A percentile compares a stretch with the other conserved stretches of the same genome.
Conservation (phyloP, 2,797 vertebrate genomes). For the Perodicticus potto region DNA sequence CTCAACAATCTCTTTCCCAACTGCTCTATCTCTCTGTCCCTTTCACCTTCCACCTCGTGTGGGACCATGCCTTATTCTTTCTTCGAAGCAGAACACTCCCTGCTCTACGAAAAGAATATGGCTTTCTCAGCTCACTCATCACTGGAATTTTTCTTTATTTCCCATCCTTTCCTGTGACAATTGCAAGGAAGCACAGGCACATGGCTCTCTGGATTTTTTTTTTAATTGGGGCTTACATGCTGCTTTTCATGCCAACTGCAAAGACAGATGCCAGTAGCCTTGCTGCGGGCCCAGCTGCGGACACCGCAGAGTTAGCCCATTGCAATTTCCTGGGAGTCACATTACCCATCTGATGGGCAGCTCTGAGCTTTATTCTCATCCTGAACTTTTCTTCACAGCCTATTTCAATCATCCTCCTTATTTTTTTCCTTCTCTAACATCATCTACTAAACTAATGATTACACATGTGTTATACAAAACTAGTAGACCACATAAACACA, state of each 20-base stretch:
- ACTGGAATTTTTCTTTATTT: conserved; percentile 34
- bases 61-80: neutral
- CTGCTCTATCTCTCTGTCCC: neutral
- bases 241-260: neutral
- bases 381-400: neutral
- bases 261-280: neutral
- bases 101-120: neutral
- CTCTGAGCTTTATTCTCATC: neutral
- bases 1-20: neutral
- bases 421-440: neutral
- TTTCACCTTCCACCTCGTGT: neutral
- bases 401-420: neutral
- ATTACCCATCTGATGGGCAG: neutral
- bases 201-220: neutral
- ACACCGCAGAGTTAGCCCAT: neutral
- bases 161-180: neutral
- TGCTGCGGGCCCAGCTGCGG: neutral
- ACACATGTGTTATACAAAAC: neutral
- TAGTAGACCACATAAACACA: neutral
- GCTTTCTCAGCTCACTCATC: neutral
- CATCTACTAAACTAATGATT: neutral
- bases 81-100: neutral
- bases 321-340: neutral
- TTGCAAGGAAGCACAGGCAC: neutral
- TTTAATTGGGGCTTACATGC: neutral